Evolutionary conservation across 2,797 vertebrate species (phyloP), one percentile per base, ranked within the genome.

Genomic region (Percopsis omiscomaycus): DNA sequence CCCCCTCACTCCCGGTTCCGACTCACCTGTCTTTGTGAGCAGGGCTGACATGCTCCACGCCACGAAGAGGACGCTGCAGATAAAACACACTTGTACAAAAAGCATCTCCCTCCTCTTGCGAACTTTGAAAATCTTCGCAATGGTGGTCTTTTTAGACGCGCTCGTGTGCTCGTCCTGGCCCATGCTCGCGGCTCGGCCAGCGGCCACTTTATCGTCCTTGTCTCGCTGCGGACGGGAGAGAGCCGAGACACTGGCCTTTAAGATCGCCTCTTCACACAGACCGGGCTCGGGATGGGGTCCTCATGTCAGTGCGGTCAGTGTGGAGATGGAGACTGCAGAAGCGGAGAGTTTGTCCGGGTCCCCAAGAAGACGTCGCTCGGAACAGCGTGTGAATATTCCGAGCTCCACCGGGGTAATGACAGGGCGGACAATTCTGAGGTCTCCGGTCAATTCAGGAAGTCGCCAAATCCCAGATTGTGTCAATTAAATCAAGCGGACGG

Each of bases 71-170:
- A 90, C 84, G 69, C 93, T 89, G 92, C 93, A 94, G 82, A 93
- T 83, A 50, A 92, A 91, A 68, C 90, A 92, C 82, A 93, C 88
- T 85, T 94, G 93, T 14, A 91, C 89, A 59, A 91, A 82, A 46
- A 94, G 85, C 93, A 93, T 92, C 87, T 94, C 92, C 67, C 92
- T 88, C 91, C 93, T 87, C 84, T 92, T 93, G 69, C 92, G 93
- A 92, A 93, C 92, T 92, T 92, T 92, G 14, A 92, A 92, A 55
- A 92, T 89, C 79, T 91, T 92, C 0, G 86, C 61, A 0, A 92
- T 88, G 27, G 88, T 88, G 3, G 86, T 91, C 89, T 90, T 92
- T 80, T 91, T 92, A 55, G 91, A 90, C 72, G 74, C 74, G 70
- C 79, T 82, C 83, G 37, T 64, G 50, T 77, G 86, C 32, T 46